These are phyloP conservation scores for Drosophila bifasciata DNA, from an alignment of 1,140 invertebrate genomes.

Conservation along the genomic window DNA sequence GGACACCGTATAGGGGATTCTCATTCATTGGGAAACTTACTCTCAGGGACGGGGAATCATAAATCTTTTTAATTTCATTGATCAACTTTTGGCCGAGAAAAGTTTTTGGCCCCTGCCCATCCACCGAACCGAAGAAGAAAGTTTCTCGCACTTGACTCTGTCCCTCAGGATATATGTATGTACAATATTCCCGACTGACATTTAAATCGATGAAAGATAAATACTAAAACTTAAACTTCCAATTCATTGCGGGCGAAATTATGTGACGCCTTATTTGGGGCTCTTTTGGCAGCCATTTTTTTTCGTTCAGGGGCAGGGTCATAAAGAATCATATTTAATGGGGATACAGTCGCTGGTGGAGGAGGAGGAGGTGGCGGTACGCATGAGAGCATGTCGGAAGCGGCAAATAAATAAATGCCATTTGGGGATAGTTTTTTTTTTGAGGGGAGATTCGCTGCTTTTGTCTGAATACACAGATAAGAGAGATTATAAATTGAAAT, in stretches of 20 bases:
- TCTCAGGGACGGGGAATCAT: constrained; percentile 68
- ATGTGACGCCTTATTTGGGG: constrained; percentile 48
- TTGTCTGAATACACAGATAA: constrained; percentile 14
- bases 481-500: constrained; percentile 45
- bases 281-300: constrained; percentile 43
- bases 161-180: constrained; percentile 61
- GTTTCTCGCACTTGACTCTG: constrained; percentile 73
- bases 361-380: no score
- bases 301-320: constrained; percentile 25
- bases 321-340: constrained; percentile 61
- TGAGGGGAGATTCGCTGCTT: background rate
- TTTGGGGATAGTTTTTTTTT: constrained; percentile 29
- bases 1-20: constrained; percentile 44
- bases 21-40: constrained; percentile 53
- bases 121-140: constrained; percentile 38
- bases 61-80: constrained; percentile 83
- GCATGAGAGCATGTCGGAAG: constrained; percentile 17
- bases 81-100: constrained; percentile 57
- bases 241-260: constrained; percentile 70
- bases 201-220: constrained; percentile 81
- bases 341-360: constrained; percentile 21
- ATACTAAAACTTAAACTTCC: constrained; percentile 64
- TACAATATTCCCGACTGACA: constrained; percentile 41
- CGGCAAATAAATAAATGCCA: constrained; percentile 53
- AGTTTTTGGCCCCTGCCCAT: constrained; percentile 37